Evolutionary conservation across 23 tunicate genomes (phyloP), one percentile per base, ranked within the genome.

Genomic region (Halocynthia roretzi): DNA sequence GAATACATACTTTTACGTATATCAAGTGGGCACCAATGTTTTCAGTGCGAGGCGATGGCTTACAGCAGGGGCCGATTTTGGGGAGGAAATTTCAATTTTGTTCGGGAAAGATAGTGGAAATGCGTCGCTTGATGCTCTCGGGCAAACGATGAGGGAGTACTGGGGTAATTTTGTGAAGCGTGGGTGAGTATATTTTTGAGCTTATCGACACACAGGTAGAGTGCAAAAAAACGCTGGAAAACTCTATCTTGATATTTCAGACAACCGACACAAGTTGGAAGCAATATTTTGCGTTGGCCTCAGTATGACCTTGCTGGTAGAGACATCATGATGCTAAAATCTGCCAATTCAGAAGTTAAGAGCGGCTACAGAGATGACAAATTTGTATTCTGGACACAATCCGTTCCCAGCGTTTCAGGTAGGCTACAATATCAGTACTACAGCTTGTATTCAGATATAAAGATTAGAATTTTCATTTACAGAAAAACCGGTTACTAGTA

Each of bases 101-200:
- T 56, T 74, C 19, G 17, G 17, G 15, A 53, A 50, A 11, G 9
- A 50, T 54, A 31, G 44, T 31, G 56, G 56, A 10, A 64, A 21
- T 8, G 63, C 10, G n/a, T 19, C 14, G 14, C n/a, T 8, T 5
- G 55, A 19, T 8, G 48, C 78, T 8, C 14, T 74, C 14, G 78
- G 78, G 14, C 9, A 10, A 18, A 48, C 56, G 0, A 74, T 74
- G 78, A 62, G 78, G 8, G n/a, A 74, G 17, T 54, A 10, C 22
- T 74, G 78, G 78, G 40, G 60, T 14, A 74, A 53, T 21, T 74
- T 74, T 74, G 62, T 54, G 55, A 74, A 54, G 22, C 19, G 68
- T 10, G 78, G 78, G 78, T 74, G 5, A 14, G 78, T 74, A 54
- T 11, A 11, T 2, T 67, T 58, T 65, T 65, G 9, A 20, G 48